phyloP scores from a whole-genome alignment of 2,888 invertebrate genomes.

The Diachrysia chrysitis region DNA sequence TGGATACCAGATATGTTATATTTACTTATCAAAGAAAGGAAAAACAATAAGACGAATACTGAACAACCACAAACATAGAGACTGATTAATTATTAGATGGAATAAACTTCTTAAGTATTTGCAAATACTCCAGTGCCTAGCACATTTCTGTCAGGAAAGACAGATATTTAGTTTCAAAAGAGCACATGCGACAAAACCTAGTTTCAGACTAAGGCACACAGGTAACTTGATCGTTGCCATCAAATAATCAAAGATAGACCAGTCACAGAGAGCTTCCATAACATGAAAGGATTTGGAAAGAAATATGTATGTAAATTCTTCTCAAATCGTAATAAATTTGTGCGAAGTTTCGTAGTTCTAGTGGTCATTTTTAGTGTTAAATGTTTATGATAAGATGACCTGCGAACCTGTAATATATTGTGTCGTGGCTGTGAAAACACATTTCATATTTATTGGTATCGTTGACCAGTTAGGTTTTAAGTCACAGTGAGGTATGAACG shows the following conservation, averaged over 20 bases:
- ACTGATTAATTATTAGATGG: conserved; percentile 33
- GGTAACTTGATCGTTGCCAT: not conserved
- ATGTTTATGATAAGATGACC: conserved; percentile 26
- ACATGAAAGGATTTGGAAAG: not conserved
- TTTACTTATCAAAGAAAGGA: conserved; percentile 73
- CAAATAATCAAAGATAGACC: conserved; percentile 9
- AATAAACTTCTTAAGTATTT: conserved; percentile 41
- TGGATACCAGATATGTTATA: conserved; percentile 90
- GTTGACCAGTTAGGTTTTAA: conserved; percentile 28
- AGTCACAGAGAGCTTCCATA: conserved; percentile 1
- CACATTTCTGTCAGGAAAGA: conserved; percentile 23
- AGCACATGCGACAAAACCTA: conserved; percentile 18
- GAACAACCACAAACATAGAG: conserved; percentile 67
- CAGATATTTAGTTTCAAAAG: conserved; percentile 33
- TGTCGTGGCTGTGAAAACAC: conserved; percentile 53
- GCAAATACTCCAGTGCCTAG: conserved; percentile 49
- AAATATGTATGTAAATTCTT: not conserved
- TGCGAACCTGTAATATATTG: conserved; percentile 50
- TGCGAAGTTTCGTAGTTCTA: not conserved
- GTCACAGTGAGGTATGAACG: not conserved
- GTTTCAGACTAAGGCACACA: conserved; percentile 7
- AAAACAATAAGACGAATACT: conserved; percentile 62
- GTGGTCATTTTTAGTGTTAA: conserved; percentile 22
- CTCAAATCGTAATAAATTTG: not conserved
- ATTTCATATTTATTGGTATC: conserved; percentile 35